Base-by-base conservation (phyloP, 2,113 vertebrate species). In the Corythornis cristatus region DNA sequence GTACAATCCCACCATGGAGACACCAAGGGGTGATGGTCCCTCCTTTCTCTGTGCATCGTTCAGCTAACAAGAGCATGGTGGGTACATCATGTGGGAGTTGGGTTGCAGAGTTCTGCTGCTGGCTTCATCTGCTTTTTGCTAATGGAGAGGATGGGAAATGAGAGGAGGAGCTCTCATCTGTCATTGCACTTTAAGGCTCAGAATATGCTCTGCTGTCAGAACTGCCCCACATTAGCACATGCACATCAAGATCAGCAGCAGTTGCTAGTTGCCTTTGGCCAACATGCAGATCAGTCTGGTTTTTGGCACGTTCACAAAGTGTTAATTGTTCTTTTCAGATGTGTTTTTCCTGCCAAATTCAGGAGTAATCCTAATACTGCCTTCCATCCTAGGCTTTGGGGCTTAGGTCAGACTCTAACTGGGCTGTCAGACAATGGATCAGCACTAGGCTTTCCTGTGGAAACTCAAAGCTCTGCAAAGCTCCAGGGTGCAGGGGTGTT, bases 271-370 rank as follows among this genome's bases (percentile, higher is more conserved):
- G 74, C 95, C 96, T 95, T 92, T 85, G 92, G 93, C 95, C 96
- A 95, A 91, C 62, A 23, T 33, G 73, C 66, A 95, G 93, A 95
- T 96, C 92, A 93, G 75, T 64, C 91, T 85, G 88, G 57, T 95
- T 79, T 48, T 40, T 96, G 94, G 89, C 91, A 88, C 94, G 86
- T 96, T 96, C 97, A 91, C 57, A 48, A 93, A 94, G 92, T 83
- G 87, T 89, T 98, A 97, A 97, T 97, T 97, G 95, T 95, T 96
- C 93, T 95, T 97, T 96, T 93, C 88, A 70, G 77, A 96, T 81
- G 88, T 37, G 66, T 31, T 97, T 77, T 95, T 83, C 88, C 88
- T 96, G 95, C 96, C 96, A 97, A 96, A 94, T 65, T 87, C 83
- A 60, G 95, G 89, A 97, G 85, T 93, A 95, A 97, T 96, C 93